A percentile compares a stretch with the other conserved stretches of the same genome.
Conservation (phyloP, 2,797 vertebrate species). For the Lepilemur septentrionalis region DNA sequence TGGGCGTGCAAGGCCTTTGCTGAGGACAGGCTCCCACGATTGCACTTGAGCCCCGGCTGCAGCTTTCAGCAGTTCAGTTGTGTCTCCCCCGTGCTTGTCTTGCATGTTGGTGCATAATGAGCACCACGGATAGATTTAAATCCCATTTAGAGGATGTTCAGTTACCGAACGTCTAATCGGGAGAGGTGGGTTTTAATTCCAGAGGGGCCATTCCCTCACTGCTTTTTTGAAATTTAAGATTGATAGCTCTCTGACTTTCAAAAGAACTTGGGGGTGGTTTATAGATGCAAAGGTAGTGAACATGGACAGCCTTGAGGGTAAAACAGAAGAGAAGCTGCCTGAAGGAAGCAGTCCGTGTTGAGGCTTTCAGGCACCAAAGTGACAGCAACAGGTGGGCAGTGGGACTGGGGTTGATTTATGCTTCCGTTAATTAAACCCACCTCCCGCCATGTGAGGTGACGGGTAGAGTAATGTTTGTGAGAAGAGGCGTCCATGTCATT, state of each 20-base stretch:
- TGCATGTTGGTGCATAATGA: background rate
- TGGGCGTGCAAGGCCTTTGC: accelerated
- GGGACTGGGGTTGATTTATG: background rate
- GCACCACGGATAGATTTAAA: background rate
- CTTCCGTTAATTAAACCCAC: background rate
- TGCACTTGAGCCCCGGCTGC: accelerated
- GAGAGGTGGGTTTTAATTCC: constrained; percentile 15
- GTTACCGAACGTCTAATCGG: background rate
- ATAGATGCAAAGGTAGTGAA: background rate
- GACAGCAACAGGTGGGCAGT: background rate
- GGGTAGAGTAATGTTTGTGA: background rate
- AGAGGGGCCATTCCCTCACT: background rate
- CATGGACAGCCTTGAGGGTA: background rate
- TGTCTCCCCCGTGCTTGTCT: accelerated
- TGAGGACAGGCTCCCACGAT: background rate
- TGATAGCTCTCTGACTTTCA: background rate
- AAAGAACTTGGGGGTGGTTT: background rate
- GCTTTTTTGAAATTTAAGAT: background rate
- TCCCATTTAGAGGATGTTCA: constrained; percentile 18
- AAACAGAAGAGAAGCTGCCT: background rate
- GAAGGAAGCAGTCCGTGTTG: background rate
- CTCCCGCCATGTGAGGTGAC: background rate
- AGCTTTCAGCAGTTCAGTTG: background rate
- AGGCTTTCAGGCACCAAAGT: background rate
- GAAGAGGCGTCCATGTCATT: background rate